Base-by-base conservation (phyloP, 2,888 invertebrate species). In the Drepana falcataria region DNA sequence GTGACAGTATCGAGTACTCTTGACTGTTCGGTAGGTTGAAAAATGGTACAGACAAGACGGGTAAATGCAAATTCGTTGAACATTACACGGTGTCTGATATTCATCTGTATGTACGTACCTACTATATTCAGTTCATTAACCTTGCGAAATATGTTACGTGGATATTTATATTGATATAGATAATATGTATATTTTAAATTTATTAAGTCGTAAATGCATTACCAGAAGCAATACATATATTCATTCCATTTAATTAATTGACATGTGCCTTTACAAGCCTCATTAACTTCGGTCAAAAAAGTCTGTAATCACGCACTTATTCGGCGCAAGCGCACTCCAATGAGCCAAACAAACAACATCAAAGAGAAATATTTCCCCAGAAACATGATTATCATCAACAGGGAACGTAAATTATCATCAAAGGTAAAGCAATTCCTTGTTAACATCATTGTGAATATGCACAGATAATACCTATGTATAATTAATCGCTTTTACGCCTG, bases 281-380 rank as follows among this genome's bases (percentile, higher is more conserved):
- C 37, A 35, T 53, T 37, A 21, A 49, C 41, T 34, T 37, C 37
- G 5, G 37, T 37, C 5, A 5, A 5, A 37, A 37, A 37, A 21
- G 21, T 21, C 37, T 41, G 51, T 34, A 51, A 40, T 40, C 33
- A 40, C 9, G 6, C 48, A 48, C 41, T 33, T 41, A 44, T 40
- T 53, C 53, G 21, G 35, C 48, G 41, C 52, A 48, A 56, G 44
- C 49, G 51, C 40, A 53, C 51, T 59, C 53, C 55, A 56, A 54
- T 59, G 57, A 53, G 59, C 53, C 60, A 58, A 63, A 61, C 59
- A 48, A 53, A 58, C 54, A 57, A 63, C 63, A 59, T 62, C 53
- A 58, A 59, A 60, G 53, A 53, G 53, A 49, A 53, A 35, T 53
- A 47, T 48, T 35, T 34, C 40, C 4, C 5, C 37, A 6, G 49